Base-by-base conservation (phyloP, 2,113 vertebrate genomes). In the Pipra filicauda region DNA sequence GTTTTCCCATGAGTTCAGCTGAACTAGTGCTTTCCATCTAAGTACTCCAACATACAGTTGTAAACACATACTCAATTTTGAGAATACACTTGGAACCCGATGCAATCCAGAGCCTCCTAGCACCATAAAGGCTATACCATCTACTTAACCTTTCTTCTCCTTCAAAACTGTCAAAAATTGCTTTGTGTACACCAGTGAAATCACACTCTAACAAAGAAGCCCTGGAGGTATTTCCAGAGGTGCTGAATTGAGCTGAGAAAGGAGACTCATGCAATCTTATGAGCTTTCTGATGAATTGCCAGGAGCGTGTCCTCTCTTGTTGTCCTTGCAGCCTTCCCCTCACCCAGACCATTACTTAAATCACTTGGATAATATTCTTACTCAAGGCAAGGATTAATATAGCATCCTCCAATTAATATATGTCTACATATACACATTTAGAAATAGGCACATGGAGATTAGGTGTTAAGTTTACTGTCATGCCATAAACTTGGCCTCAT, bases 371-470 rank as follows among this genome's bases (percentile, higher is more conserved):
- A 88, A 93, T 78, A 69, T 61, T 91, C 64, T 78, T 79, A 88
- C 88, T 93, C 86, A 84, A 92, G 66, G 65, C 85, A 91, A 86
- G 41, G 79, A 86, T 80, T 93, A 80, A 88, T 84, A 31, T 30
- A n/a, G 52, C 23, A 67, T 77, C 84, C 37, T 93, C 16, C 44
- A 81, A 91, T 81, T 57, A 67, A 86, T 74, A 49, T 51, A 46
- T 66, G 31, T 62, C 77, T 90, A 69, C 39, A 28, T 46, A 22
- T 37, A 71, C 35, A 43, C 64, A 76, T 73, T 85, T 58, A 91
- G 88, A 39, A 79, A 65, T 12, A 89, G 46, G 27, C 16, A 51
- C 3, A 73, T 24, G 54, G 26, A 92, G 43, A 87, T 74, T 44
- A 87, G 35, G 59, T 85, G 58, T 84, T 78, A 88, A 43, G 5